Percentiles rank a stretch among this genome's conserved stretches.
Evolutionary conservation across 2,113 vertebrate species (phyloP).

Genomic region (Antennarius striatus): DNA sequence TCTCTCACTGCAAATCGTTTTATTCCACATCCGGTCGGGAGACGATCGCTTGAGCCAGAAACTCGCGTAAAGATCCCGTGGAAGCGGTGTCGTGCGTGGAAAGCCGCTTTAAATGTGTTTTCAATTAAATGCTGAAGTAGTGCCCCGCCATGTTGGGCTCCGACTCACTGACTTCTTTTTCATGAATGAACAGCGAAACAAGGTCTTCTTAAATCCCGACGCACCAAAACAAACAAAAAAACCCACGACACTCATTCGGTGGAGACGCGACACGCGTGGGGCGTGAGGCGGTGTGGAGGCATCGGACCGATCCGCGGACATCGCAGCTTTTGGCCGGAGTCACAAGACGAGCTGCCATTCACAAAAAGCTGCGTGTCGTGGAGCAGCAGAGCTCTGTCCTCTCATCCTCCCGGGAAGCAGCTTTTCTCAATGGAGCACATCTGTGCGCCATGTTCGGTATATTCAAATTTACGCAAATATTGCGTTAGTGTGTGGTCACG

Average conservation of each 20-base stretch:
- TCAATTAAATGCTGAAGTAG: slow-evolving; percentile 88
- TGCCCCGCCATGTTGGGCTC: slow-evolving; percentile 85
- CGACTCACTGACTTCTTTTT: slow-evolving; percentile 71
- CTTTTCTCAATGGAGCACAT: slow-evolving; percentile 73
- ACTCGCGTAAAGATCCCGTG: neutral
- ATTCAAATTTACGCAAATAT: slow-evolving; percentile 4
- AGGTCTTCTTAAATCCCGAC: neutral
- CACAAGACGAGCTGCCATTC: slow-evolving; percentile 67
- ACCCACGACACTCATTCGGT: neutral
- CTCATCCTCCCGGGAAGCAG: slow-evolving; percentile 31
- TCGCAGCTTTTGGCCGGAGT: slow-evolving; percentile 19
- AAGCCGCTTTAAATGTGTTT: slow-evolving; percentile 77
- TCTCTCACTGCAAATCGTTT: neutral
- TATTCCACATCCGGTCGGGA: accelerated
- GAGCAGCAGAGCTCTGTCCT: slow-evolving; percentile 29
- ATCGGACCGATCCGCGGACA: neutral
- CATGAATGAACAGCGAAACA: slow-evolving; percentile 84
- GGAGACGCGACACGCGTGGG: too few species aligned
- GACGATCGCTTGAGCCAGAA: neutral
- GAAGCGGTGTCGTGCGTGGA: neutral
- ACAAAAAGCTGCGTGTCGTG: slow-evolving; percentile 65
- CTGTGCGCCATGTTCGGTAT: slow-evolving; percentile 37
- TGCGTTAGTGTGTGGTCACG: neutral
- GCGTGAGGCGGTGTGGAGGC: neutral
- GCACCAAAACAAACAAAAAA: neutral